A percentile compares a stretch with the other conserved stretches of the same genome.
phyloP scores from a whole-genome alignment of 53 echinoderm and acorn worm species.

The Henricia sp. region DNA sequence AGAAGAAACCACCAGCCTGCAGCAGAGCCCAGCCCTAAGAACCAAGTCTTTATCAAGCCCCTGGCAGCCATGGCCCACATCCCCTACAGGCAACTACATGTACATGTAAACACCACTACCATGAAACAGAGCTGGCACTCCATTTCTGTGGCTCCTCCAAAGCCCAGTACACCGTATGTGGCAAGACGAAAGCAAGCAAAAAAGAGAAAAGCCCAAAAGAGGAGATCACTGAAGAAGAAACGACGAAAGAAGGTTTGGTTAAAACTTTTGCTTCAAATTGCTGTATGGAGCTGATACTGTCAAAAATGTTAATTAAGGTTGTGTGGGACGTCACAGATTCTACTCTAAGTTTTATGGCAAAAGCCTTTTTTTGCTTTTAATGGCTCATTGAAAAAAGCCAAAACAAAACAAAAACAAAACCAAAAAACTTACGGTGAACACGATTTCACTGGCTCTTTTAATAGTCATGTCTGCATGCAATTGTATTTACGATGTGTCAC shows the following conservation, averaged over 20 bases:
- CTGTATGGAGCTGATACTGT: neutral
- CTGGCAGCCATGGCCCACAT: neutral
- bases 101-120: neutral
- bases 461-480: no score
- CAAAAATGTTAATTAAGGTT: no score
- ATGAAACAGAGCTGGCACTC: neutral
- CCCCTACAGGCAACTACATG: neutral
- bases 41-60: neutral
- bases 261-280: neutral
- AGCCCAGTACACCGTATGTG: neutral
- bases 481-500: no score
- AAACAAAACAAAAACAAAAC: no score
- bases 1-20: no score
- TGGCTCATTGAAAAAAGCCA: no score
- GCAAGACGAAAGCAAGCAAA: constrained; percentile 7
- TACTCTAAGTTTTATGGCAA: no score
- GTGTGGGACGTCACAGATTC: no score
- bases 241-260: neutral
- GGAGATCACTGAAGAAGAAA: neutral
- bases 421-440: no score
- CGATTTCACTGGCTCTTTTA: no score
- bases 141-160: neutral
- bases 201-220: neutral
- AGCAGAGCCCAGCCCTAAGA: no score
- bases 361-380: no score